phyloP scores from a whole-genome alignment of 2,888 invertebrate species.

The Lampropteryx suffumata region DNA sequence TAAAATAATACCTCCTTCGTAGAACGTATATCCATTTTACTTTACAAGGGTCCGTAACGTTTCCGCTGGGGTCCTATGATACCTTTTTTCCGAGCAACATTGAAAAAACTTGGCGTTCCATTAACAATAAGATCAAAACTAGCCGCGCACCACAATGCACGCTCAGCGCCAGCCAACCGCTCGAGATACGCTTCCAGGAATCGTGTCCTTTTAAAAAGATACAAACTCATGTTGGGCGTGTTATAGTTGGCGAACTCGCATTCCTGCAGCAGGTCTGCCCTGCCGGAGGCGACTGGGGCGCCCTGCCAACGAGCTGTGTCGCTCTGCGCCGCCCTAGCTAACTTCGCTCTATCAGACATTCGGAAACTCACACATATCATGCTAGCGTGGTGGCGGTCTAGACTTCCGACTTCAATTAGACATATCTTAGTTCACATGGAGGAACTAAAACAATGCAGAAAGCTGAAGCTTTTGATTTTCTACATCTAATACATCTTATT shows the following conservation, averaged over 20 bases:
- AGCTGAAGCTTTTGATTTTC: too few species aligned
- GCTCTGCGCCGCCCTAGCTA: conserved; percentile 29
- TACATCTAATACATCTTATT: too few species aligned
- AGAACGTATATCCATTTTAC: conserved; percentile 80
- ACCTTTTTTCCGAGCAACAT: conserved; percentile 74
- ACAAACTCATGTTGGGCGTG: conserved; percentile 77
- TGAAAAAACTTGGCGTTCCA: conserved; percentile 82
- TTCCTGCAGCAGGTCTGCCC: conserved; percentile 50
- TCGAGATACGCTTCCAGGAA: conserved; percentile 75
- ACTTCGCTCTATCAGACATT: not conserved
- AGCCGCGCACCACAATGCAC: conserved; percentile 78
- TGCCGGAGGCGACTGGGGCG: conserved; percentile 18
- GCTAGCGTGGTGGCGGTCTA: not conserved
- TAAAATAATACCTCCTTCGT: conserved; percentile 81
- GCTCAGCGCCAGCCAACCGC: conserved; percentile 74
- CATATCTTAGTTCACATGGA: not conserved
- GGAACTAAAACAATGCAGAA: too few species aligned
- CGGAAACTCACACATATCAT: not conserved
- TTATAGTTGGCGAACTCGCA: conserved; percentile 71
- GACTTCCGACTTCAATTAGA: not conserved
- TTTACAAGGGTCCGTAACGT: conserved; percentile 80
- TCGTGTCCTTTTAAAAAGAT: conserved; percentile 74
- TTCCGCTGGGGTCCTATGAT: conserved; percentile 80
- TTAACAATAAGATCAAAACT: conserved; percentile 83
- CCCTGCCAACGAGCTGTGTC: conserved; percentile 22